Evolutionary conservation across 2,113 vertebrate genomes (phyloP), one percentile per base, ranked within the genome.

Genomic region (Zonotrichia leucophrys): DNA sequence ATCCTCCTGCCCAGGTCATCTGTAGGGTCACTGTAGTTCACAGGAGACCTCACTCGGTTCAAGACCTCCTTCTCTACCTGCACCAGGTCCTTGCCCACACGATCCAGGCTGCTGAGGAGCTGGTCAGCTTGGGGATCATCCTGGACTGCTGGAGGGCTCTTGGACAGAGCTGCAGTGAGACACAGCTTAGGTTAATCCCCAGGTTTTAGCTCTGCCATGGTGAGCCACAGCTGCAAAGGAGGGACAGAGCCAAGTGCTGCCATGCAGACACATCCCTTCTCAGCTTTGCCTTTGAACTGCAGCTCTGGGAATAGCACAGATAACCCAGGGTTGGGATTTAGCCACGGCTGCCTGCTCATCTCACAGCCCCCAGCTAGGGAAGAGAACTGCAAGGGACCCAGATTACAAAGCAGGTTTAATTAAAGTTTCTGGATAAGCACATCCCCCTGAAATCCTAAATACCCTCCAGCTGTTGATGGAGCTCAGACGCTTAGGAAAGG

Each of bases 1-100:
- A 99, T 97, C 91, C 98, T 98, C 28, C 95, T 97, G 88, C 96
- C 82, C 52, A 99, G 96, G 96, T 99, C 99, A 35, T 97, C 97
- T 10, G 95, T 69, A 3, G 98, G 98, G 76, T 98, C 97, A 0
- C 13, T 97, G 89, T 94, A 97, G 95, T 95, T 98, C 89, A 99
- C 95, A 14, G 99, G 98, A 20, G 97, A 89, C 60, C 98, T 98
- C 89, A 99, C 91, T 49, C 98, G 93, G 89, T 81, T 97, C 96
- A 98, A 80, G 69, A 98, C 90, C 91, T 97, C 96, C 92, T 98
- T 95, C 94, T 99, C 98, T 3, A 98, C 91, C 37, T 97, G 94
- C 35, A 89, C 79, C 91, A 99, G 94, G 88, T 98, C 98, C 49
- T 83, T 82, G 58, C 98, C 97, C 94, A 99, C 93, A 60, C 94